Conservation (phyloP, 2,113 vertebrate species). For the Festucalex cinctus region DNA sequence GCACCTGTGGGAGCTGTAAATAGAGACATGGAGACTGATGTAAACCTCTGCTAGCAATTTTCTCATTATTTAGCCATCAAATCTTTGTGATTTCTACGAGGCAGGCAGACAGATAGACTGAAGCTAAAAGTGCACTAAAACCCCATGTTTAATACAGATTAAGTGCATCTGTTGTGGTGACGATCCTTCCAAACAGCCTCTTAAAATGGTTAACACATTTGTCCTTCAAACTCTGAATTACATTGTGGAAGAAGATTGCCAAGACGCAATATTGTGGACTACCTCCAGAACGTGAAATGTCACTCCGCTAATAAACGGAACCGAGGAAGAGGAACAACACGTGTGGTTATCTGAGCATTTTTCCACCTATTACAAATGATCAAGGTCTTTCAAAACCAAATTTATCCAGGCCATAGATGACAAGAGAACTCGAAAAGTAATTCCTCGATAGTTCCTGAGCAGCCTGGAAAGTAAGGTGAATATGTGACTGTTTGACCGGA, state of each 20-base stretch:
- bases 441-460: too few relatives aligned
- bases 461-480: too few relatives aligned
- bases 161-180: neutral
- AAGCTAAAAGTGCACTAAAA: too few relatives aligned
- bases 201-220: constrained; percentile 2
- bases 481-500: too few relatives aligned
- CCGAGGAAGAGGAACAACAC: neutral
- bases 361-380: neutral
- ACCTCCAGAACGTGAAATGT: neutral
- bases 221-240: neutral
- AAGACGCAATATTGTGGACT: neutral
- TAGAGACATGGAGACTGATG: neutral
- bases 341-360: neutral
- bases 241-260: neutral
- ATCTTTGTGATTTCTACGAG: neutral
- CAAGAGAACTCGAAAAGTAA: neutral
- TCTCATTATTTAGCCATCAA: constrained; percentile 3
- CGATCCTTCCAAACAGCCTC: neutral
- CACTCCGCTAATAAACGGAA: neutral
- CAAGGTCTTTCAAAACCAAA: neutral
- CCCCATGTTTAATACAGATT: neutral
- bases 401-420: neutral
- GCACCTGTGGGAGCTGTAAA: constrained; percentile 23
- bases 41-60: constrained; percentile 2
- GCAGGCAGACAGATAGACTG: neutral